A percentile compares a stretch with the other conserved stretches of the same genome.
These are phyloP conservation scores for Microtus ochrogaster DNA, from an alignment of 2,113 vertebrate species.

Conservation along the genomic window DNA sequence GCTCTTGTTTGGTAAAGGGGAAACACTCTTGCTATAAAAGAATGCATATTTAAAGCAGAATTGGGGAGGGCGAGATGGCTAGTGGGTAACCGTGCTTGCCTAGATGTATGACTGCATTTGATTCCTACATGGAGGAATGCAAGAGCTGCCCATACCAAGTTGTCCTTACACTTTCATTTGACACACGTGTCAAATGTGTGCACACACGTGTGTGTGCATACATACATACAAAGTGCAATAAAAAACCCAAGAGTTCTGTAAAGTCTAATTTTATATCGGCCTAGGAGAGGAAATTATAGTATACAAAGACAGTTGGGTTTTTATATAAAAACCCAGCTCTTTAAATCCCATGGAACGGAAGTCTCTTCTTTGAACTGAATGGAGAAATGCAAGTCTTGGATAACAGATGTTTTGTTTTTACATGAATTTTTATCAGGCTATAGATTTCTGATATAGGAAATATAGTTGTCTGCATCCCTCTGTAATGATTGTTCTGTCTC, in stretches of 20 bases:
- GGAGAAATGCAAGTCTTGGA: slow-evolving; percentile 32
- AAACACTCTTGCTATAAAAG: neutral
- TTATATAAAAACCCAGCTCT: neutral
- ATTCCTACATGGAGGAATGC: neutral
- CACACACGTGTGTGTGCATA: no score
- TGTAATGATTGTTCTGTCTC: no score
- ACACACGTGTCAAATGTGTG: accelerated
- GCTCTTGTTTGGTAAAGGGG: slow-evolving; percentile 14
- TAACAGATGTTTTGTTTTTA: neutral
- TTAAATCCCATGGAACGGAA: neutral
- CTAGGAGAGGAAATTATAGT: neutral
- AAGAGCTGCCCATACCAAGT: no score
- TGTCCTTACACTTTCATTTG: neutral
- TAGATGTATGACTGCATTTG: neutral
- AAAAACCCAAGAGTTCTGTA: neutral
- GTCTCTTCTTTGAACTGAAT: slow-evolving; percentile 51
- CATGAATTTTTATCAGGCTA: slow-evolving; percentile 28
- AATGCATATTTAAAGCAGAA: neutral
- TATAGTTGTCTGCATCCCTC: neutral
- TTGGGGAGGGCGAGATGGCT: neutral
- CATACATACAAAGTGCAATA: neutral
- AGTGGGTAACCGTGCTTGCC: neutral
- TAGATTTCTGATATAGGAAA: neutral
- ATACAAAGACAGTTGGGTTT: neutral
- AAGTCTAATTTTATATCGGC: slow-evolving; percentile 38